Conservation (phyloP, 2,888 invertebrate species). For the Lingula anatina region DNA sequence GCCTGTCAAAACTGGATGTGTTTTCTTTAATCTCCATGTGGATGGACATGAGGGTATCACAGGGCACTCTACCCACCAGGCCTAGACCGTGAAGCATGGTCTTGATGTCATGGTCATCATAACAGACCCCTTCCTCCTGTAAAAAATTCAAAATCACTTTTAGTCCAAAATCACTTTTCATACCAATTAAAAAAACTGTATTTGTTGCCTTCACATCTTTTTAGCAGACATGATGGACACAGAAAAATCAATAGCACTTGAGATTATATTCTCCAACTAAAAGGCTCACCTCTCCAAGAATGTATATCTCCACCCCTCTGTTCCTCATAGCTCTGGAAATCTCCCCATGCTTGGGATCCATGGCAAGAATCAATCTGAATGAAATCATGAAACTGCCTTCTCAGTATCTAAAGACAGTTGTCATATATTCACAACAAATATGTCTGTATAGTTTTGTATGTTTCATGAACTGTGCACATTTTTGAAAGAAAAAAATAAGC, state of each 20-base stretch:
- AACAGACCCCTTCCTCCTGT: slow-evolving; percentile 36
- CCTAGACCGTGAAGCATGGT: slow-evolving; percentile 27
- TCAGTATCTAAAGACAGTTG: too few species aligned
- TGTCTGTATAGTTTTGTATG: too few species aligned
- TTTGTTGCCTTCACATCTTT: background rate
- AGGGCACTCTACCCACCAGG: slow-evolving; percentile 18
- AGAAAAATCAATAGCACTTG: too few species aligned
- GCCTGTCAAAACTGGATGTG: slow-evolving; percentile 54
- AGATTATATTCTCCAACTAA: too few species aligned
- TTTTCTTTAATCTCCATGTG: slow-evolving; percentile 20
- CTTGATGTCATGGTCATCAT: slow-evolving; percentile 25
- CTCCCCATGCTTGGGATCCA: slow-evolving; percentile 92
- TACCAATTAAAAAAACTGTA: background rate
- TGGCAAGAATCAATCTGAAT: slow-evolving; percentile 78
- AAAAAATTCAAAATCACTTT: too few species aligned
- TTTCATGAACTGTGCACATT: too few species aligned
- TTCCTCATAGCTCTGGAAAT: slow-evolving; percentile 98
- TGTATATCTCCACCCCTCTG: slow-evolving; percentile 85
- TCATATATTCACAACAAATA: too few species aligned
- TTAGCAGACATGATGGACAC: background rate
- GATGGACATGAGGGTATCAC: slow-evolving; percentile 28
- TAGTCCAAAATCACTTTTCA: background rate
- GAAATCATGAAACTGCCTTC: too few species aligned
- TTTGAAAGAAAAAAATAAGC: too few species aligned
- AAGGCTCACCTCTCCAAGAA: slow-evolving; percentile 52